Conservation (phyloP, 2,888 invertebrate species). For the Choreutis nemorana region DNA sequence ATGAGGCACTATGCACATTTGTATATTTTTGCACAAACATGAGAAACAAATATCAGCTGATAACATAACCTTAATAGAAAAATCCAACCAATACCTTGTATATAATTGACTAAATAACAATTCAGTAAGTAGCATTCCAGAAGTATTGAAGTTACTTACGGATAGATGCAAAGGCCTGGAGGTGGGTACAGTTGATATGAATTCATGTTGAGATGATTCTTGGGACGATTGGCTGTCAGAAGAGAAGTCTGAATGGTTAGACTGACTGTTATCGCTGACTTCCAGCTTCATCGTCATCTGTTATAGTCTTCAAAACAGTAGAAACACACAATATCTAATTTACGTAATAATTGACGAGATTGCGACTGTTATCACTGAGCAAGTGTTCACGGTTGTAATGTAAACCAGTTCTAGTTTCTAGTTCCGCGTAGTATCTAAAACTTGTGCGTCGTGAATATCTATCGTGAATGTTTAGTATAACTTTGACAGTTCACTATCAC, state of each 20-base stretch:
- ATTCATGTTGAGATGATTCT: constrained; percentile 62
- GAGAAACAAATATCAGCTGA: too few relatives aligned
- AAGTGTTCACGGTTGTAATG: constrained; percentile 16
- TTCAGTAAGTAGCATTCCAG: too few relatives aligned
- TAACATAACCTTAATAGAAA: too few relatives aligned
- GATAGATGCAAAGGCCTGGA: constrained; percentile 40
- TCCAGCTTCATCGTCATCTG: constrained; percentile 69
- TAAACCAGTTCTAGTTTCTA: constrained; percentile 16
- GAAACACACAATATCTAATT: constrained; percentile 16
- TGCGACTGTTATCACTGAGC: constrained; percentile 9
- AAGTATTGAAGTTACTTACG: too few relatives aligned
- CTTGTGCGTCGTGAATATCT: constrained; percentile 10
- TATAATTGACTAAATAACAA: too few relatives aligned
- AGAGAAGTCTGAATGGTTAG: constrained; percentile 68
- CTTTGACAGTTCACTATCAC: constrained; percentile 45
- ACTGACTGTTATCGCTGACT: constrained; percentile 66
- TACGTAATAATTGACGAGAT: constrained; percentile 25
- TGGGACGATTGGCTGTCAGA: constrained; percentile 69
- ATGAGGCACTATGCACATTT: too few relatives aligned
- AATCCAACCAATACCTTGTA: too few relatives aligned
- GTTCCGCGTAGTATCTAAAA: constrained; percentile 15
- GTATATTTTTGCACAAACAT: too few relatives aligned
- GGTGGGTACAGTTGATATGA: constrained; percentile 34
- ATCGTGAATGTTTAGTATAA: constrained; percentile 10
- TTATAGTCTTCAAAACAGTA: constrained; percentile 21